Conservation (phyloP, 1,140 invertebrate species). For the Diuraphis noxia region DNA sequence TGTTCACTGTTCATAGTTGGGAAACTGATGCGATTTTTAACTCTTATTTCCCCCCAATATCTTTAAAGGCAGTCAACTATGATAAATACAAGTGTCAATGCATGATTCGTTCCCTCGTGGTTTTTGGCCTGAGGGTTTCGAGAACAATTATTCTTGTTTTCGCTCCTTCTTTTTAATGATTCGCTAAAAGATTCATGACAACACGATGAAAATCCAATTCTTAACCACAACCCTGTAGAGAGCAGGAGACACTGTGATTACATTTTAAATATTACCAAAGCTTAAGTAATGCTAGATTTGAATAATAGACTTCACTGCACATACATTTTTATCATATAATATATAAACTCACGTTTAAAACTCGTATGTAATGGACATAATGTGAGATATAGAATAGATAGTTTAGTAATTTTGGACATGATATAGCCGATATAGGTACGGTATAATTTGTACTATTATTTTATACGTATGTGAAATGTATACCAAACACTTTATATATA, state of each 20-base stretch:
- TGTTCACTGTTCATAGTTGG: not conserved
- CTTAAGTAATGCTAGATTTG: not conserved
- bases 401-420: not conserved
- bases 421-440: no score
- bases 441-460: not conserved
- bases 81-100: slow-evolving; percentile 41
- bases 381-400: not conserved
- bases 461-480: not conserved
- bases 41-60: not conserved
- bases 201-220: not conserved
- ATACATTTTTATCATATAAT: not conserved
- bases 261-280: not conserved
- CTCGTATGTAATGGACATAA: not conserved
- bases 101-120: not conserved
- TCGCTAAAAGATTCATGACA: not conserved
- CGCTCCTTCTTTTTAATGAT: not conserved
- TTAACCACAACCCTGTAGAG: not conserved
- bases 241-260: not conserved
- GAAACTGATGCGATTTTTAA: slow-evolving; percentile 32
- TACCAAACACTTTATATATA: not conserved
- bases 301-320: not conserved
- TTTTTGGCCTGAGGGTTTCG: not conserved
- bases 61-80: slow-evolving; percentile 2
- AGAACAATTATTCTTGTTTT: slow-evolving; percentile 12
- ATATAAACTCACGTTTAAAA: not conserved